Base-by-base conservation (phyloP, 2,113 vertebrate genomes). In the Procavia capensis region DNA sequence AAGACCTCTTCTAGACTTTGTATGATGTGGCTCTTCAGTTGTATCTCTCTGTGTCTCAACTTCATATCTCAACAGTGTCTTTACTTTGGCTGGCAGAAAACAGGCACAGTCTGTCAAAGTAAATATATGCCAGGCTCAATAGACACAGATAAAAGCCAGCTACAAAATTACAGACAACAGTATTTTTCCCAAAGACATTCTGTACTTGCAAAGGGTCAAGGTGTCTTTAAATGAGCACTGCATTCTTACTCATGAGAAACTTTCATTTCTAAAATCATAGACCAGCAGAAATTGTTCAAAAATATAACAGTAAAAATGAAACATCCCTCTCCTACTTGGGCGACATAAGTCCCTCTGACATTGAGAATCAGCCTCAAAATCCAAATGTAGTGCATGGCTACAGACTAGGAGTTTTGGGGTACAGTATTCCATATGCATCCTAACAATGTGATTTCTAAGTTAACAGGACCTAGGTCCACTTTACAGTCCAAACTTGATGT, bases 261-360 rank as follows among this genome's bases (percentile, higher is more conserved):
- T 93, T 68, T 61, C 39, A 87, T 68, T 34, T 85, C 68, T 82
- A 81, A 93, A 91, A 47, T 91, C 27, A 72, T 2, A n/a, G 41
- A 81, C 39, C 34, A 82, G 20, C 57, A 86, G 75, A 75, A 34
- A 64, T 31, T 68, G 34, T 88, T 70, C 45, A 54, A 64, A 85
- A 93, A 80, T 64, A 5, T 63, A 54, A 64, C 54, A 31, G 10
- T 31, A 64, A 78, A 9, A 81, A 36, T 66, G 61, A 85, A 81
- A 59, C 59, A 24, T n/a, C 22, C 14, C 27, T 64, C 25, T n/a
- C 45, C 72, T 74, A 43, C 43, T 54, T 85, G 31, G n/a, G 43
- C 31, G 36, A 27, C 1, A 34, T 50, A 50, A 59, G 57, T 59
- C 61, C 47, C n/a, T 31, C 29, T n/a, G 29, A 84, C 31, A 47